Percentiles rank a stretch among this genome's conserved stretches.
Evolutionary conservation across 2,888 invertebrate genomes (phyloP).

Genomic region (Zelleria hepariella): DNA sequence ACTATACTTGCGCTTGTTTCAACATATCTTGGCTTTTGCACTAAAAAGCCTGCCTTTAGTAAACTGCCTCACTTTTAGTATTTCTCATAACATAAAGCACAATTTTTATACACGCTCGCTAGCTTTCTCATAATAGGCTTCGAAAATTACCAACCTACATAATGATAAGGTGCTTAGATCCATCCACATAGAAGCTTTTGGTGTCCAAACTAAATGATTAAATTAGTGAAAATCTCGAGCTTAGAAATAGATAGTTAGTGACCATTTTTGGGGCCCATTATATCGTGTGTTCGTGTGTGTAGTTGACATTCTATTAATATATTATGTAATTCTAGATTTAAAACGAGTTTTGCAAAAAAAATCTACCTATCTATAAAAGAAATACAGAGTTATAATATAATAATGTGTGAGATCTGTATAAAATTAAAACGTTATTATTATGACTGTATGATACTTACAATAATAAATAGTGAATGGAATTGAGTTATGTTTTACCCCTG

Average conservation of each 20-base stretch:
- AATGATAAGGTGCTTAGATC: not conserved
- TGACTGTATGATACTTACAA: too few species aligned
- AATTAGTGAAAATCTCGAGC: not conserved
- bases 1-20: not conserved
- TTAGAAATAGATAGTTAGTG: constrained; percentile 6
- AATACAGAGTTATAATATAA: too few species aligned
- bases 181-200: not conserved
- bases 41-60: constrained; percentile 16
- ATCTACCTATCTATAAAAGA: too few species aligned
- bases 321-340: not conserved
- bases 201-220: not conserved
- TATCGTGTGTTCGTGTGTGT: constrained; percentile 3
- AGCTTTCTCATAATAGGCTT: not conserved
- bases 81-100: not conserved
- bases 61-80: not conserved
- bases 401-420: too few species aligned
- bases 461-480: not conserved
- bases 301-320: not conserved
- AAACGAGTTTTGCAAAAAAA: too few species aligned
- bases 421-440: too few species aligned
- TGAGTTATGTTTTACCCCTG: not conserved
- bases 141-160: not conserved
- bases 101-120: not conserved
- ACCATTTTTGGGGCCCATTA: constrained; percentile 13
- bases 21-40: constrained; percentile 19